Base-by-base conservation (phyloP, 1,140 invertebrate genomes). In the Pseudomyrmex dendroicus region DNA sequence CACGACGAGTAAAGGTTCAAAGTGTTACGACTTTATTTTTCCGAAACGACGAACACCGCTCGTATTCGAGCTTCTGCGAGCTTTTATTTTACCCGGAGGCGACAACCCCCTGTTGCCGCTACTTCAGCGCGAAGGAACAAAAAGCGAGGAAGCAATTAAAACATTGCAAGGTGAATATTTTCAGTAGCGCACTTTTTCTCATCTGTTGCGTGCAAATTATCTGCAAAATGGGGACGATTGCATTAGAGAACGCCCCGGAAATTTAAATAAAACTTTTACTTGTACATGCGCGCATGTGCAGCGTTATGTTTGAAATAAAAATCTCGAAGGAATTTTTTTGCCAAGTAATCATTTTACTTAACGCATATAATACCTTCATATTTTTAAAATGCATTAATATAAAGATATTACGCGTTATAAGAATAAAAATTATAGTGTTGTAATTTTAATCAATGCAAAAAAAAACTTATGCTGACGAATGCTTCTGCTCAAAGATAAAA, bases 141-240 rank as follows among this genome's bases (percentile, higher is more conserved):
- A 56, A 4, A 66, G 25, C 8, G 17, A 17, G 62, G 20, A 35
- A 77, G 25, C 73, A 77, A 77, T 77, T 77, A 77, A 77, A 77
- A 77, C 62, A 66, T 76, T 66, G 61, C 61, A 77, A 66, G 52
- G 48, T 67, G 46, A 77, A 77, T 66, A 77, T 77, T 77, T 77
- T 77, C 20, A 77, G 62, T 62, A 15, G 25, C 48, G 8, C 22
- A 52, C 22, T 76, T 63, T 76, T 76, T 76, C 73, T 46, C 62
- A 66, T 66, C 48, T 44, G 62, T 74, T 74, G 57, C 72, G 72
- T 62, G 20, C 25, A 17, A 77, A 66, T 77, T 54, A 67, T 46
- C 25, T 56, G 35, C 52, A 59, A 68, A 76, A 78, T 59, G 25
- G 48, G 13, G 15, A 78, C 4, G 5, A 78, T 78, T 70, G 20